Conservation (phyloP, 1,140 invertebrate genomes). For the Hypothenemus hampei region DNA sequence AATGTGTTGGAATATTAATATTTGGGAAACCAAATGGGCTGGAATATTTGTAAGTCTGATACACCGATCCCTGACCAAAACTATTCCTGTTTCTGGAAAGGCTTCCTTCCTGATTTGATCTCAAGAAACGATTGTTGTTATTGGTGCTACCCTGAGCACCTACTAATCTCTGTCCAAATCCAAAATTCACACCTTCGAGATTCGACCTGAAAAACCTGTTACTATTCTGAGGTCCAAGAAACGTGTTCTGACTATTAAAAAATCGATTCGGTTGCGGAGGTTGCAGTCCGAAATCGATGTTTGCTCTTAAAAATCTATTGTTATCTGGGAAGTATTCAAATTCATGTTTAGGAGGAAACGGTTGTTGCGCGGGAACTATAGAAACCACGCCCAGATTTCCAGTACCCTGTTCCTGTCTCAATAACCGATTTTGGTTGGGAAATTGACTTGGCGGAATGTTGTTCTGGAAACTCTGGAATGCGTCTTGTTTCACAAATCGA, state of each 20-base stretch:
- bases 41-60: slow-evolving; percentile 10
- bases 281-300: slow-evolving; percentile 1
- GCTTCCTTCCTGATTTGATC: slow-evolving; percentile 29
- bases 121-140: slow-evolving; percentile 34
- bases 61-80: background rate
- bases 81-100: background rate
- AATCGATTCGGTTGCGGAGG: background rate
- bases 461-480: slow-evolving; percentile 31
- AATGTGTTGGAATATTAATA: no score
- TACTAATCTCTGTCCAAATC: slow-evolving; percentile 5
- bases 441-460: background rate
- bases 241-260: slow-evolving; percentile 18
- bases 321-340: slow-evolving; percentile 4
- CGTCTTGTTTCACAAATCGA: no score
- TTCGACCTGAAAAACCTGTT: slow-evolving; percentile 24
- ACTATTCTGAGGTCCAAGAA: slow-evolving; percentile 30
- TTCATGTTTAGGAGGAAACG: slow-evolving; percentile 12
- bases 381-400: slow-evolving; percentile 44
- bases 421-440: slow-evolving; percentile 39
- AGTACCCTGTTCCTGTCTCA: slow-evolving; percentile 48
- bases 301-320: slow-evolving; percentile 20
- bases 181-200: background rate
- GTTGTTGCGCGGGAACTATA: slow-evolving; percentile 19
- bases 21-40: slow-evolving; percentile 10
- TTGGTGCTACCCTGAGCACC: slow-evolving; percentile 11